phyloP scores from a whole-genome alignment of 2,113 vertebrate genomes.

The Carettochelys insculpta region DNA sequence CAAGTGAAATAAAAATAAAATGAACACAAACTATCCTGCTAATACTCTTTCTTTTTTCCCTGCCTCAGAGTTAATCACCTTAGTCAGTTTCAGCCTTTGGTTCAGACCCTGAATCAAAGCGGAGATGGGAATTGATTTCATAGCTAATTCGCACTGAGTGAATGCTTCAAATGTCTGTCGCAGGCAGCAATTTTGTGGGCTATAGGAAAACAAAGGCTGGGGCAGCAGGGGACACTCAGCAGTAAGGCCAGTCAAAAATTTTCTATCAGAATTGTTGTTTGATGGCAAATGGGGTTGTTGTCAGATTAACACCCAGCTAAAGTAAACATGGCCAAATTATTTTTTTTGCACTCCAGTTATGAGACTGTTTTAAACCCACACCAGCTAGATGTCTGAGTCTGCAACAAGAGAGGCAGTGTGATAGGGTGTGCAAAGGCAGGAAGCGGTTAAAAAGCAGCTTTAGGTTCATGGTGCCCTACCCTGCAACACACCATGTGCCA shows the following conservation, averaged over 20 bases:
- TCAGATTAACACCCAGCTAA: background rate
- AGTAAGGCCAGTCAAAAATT: background rate
- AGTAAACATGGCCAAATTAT: background rate
- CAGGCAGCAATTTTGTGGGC: background rate
- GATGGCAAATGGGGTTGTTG: background rate
- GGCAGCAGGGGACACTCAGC: background rate
- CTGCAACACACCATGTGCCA: background rate
- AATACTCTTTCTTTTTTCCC: background rate
- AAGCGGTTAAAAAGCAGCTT: background rate
- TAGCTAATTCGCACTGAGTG: background rate
- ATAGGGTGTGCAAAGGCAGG: background rate
- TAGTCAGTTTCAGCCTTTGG: background rate
- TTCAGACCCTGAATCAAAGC: background rate
- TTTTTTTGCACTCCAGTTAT: background rate
- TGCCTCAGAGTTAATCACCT: background rate
- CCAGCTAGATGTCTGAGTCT: background rate
- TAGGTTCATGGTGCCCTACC: background rate
- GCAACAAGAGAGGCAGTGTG: background rate
- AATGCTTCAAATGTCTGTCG: background rate
- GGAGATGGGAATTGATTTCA: background rate
- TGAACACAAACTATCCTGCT: background rate
- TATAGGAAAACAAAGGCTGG: background rate
- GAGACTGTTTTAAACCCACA: background rate
- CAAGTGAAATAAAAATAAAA: background rate
- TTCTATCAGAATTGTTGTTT: background rate